phyloP scores from a whole-genome alignment of 2,888 invertebrate genomes.

The Cerceris rybyensis region DNA sequence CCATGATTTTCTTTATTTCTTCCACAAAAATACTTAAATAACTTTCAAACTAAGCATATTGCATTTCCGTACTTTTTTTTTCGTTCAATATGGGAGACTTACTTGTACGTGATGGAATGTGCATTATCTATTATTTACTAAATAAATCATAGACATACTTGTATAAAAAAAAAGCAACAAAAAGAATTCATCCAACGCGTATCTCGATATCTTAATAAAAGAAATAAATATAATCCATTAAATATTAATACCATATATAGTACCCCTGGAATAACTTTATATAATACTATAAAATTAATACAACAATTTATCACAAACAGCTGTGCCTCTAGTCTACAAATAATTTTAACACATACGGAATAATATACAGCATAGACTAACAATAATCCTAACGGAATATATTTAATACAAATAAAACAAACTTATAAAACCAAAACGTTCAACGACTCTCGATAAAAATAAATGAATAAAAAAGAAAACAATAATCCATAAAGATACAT shows the following conservation, averaged over 20 bases:
- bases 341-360: slow-evolving; percentile 33
- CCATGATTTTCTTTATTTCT: slow-evolving; percentile 62
- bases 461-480: slow-evolving; percentile 23
- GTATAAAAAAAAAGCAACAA: slow-evolving; percentile 23
- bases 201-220: slow-evolving; percentile 32
- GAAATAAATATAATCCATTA: slow-evolving; percentile 24
- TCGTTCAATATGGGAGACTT: slow-evolving; percentile 46
- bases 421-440: slow-evolving; percentile 38
- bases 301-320: slow-evolving; percentile 16
- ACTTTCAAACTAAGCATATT: slow-evolving; percentile 55
- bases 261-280: slow-evolving; percentile 26
- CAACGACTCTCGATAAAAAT: slow-evolving; percentile 48
- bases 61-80: slow-evolving; percentile 44
- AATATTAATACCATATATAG: slow-evolving; percentile 17
- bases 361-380: slow-evolving; percentile 35
- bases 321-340: slow-evolving; percentile 4
- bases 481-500: slow-evolving; percentile 37
- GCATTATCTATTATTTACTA: slow-evolving; percentile 58
- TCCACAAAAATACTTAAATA: slow-evolving; percentile 58
- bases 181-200: slow-evolving; percentile 1
- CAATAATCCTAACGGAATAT: slow-evolving; percentile 31
- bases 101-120: slow-evolving; percentile 75
- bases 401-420: slow-evolving; percentile 38
- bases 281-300: slow-evolving; percentile 32
- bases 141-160: slow-evolving; percentile 38